These are phyloP conservation scores for Ectemnius lituratus DNA, from an alignment of 2,888 invertebrate species.

Conservation along the genomic window DNA sequence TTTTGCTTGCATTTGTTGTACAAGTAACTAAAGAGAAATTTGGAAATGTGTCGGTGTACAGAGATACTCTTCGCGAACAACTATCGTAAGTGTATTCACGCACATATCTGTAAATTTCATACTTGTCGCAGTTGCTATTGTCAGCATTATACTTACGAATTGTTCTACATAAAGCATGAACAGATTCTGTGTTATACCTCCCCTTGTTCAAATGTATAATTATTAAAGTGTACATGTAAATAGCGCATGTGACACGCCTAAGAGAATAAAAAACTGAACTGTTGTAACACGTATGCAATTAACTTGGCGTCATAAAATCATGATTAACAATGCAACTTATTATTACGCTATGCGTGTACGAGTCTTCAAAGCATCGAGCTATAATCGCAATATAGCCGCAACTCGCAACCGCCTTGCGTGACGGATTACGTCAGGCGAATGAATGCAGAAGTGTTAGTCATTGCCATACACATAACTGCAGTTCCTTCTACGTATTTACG, in stretches of 20 bases:
- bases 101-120: constrained; percentile 35
- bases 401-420: no score
- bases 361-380: no score
- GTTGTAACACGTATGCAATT: not conserved
- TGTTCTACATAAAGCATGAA: constrained; percentile 30
- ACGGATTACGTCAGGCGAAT: not conserved
- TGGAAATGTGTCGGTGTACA: constrained; percentile 1
- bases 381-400: no score
- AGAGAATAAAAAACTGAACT: constrained; percentile 23
- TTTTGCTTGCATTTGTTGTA: no score
- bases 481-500: no score
- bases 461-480: not conserved
- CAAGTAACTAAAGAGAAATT: not conserved
- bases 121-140: constrained; percentile 22
- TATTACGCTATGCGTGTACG: no score
- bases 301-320: no score
- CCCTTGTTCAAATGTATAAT: constrained; percentile 50
- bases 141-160: constrained; percentile 29
- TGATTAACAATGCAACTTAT: no score
- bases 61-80: constrained; percentile 18
- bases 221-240: constrained; percentile 58
- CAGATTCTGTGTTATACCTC: not conserved
- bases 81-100: constrained; percentile 26
- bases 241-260: constrained; percentile 37
- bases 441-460: constrained; percentile 1